These are phyloP conservation scores for Pachypanchax playfairii DNA, from an alignment of 2,113 vertebrate genomes.

Conservation along the genomic window DNA sequence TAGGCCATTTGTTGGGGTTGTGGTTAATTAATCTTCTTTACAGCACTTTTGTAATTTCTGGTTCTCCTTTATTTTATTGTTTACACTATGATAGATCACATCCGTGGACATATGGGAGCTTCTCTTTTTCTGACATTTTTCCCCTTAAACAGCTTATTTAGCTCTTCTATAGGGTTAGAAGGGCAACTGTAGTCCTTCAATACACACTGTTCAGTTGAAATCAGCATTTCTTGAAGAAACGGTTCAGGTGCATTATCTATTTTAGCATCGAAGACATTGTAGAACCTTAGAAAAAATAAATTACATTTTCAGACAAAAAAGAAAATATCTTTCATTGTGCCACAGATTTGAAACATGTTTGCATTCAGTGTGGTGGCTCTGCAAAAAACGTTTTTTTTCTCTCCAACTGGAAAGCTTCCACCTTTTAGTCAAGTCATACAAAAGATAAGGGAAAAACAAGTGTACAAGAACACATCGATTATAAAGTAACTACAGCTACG, in stretches of 20 bases:
- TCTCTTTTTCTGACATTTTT: no score
- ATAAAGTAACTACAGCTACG: neutral
- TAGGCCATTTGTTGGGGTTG: neutral
- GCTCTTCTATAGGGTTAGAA: no score
- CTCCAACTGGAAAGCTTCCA: neutral
- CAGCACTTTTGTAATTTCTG: no score
- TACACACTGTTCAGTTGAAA: constrained; percentile 1
- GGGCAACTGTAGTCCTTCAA: neutral
- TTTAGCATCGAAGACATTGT: constrained; percentile 9
- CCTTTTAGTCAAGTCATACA: neutral
- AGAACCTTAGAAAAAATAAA: neutral
- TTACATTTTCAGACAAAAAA: constrained; percentile 1
- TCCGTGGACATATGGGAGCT: no score
- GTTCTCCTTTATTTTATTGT: neutral
- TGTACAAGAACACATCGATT: neutral
- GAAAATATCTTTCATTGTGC: constrained; percentile 7
- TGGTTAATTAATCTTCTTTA: no score
- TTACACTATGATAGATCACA: neutral
- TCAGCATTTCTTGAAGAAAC: constrained; percentile 33
- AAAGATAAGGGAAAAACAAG: neutral
- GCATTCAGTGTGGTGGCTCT: neutral
- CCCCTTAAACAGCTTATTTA: no score
- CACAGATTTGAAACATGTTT: neutral
- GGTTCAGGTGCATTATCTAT: constrained; percentile 7
- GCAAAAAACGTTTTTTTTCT: neutral